Evolutionary conservation across 2,113 vertebrate genomes (phyloP).

Genomic region (Ciconia stormi): DNA sequence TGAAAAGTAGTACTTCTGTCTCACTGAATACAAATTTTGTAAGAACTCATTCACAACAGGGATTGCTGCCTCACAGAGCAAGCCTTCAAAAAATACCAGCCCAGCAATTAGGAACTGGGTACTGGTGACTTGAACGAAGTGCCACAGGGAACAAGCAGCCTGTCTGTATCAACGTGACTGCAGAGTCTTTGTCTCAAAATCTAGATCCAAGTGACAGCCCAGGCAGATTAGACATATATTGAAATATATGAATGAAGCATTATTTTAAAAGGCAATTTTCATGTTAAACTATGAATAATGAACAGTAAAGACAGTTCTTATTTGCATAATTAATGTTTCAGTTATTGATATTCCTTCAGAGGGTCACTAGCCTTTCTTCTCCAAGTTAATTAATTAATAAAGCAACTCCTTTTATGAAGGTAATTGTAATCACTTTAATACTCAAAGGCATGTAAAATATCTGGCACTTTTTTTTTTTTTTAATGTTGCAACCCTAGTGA

Average conservation of each 20-base stretch:
- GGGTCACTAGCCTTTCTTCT: slow-evolving; percentile 69
- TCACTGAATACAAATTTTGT: not conserved
- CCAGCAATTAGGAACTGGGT: not conserved
- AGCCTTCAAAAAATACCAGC: not conserved
- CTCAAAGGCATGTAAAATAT: slow-evolving; percentile 66
- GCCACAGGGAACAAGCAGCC: not conserved
- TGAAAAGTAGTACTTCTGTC: not conserved
- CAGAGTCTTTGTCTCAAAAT: not conserved
- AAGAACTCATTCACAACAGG: not conserved
- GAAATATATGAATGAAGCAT: slow-evolving; percentile 34
- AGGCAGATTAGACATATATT: not conserved
- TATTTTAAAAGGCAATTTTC: slow-evolving; percentile 49
- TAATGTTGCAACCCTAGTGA: slow-evolving; percentile 23
- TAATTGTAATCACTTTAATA: slow-evolving; percentile 66
- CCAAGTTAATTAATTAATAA: slow-evolving; percentile 78
- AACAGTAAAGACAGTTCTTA: slow-evolving; percentile 39
- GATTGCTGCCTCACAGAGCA: not conserved
- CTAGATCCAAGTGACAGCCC: not conserved
- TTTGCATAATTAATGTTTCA: slow-evolving; percentile 78
- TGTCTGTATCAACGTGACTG: not conserved
- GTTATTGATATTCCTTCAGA: slow-evolving; percentile 75
- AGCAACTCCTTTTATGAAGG: slow-evolving; percentile 73
- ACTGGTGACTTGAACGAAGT: not conserved
- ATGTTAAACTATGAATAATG: slow-evolving; percentile 48
- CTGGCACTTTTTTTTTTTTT: not conserved